Evolutionary conservation across 2,797 vertebrate species (phyloP).

Genomic region (Danio albolineatus): DNA sequence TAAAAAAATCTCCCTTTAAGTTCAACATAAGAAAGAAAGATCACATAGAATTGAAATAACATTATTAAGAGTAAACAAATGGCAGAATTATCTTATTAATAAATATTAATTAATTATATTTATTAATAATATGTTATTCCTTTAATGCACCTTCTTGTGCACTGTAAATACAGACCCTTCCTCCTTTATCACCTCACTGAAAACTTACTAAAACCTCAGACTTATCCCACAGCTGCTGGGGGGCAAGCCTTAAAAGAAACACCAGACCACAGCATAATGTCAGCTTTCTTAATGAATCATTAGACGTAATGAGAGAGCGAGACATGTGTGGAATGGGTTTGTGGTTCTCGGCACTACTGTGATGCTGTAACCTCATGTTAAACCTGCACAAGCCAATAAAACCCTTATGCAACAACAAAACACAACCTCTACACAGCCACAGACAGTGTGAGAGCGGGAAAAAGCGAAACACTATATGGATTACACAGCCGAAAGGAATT

Average conservation of each 20-base stretch:
- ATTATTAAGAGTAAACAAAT: too few species aligned
- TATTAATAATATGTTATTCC: too few species aligned
- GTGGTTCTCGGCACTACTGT: not conserved
- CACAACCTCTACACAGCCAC: not conserved
- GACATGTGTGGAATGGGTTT: constrained; percentile 34
- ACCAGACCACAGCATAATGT: constrained; percentile 13
- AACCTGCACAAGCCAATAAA: constrained; percentile 6
- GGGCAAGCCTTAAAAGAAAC: constrained; percentile 14
- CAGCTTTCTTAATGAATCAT: constrained; percentile 28
- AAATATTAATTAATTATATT: too few species aligned
- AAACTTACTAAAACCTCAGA: constrained; percentile 12
- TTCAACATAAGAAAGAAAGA: too few species aligned
- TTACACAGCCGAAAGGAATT: constrained; percentile 52
- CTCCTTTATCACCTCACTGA: not conserved
- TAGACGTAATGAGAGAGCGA: constrained; percentile 18
- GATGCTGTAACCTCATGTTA: constrained; percentile 31
- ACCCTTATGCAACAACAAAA: not conserved
- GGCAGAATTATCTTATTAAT: not conserved
- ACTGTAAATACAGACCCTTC: not conserved
- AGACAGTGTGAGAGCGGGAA: constrained; percentile 18
- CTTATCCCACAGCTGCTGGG: constrained; percentile 11
- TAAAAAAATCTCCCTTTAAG: too few species aligned
- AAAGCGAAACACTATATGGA: constrained; percentile 44
- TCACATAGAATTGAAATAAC: not conserved
- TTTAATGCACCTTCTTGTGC: not conserved